Evolutionary conservation across 2,113 vertebrate species (phyloP).

Genomic region (Rhipidura dahli): DNA sequence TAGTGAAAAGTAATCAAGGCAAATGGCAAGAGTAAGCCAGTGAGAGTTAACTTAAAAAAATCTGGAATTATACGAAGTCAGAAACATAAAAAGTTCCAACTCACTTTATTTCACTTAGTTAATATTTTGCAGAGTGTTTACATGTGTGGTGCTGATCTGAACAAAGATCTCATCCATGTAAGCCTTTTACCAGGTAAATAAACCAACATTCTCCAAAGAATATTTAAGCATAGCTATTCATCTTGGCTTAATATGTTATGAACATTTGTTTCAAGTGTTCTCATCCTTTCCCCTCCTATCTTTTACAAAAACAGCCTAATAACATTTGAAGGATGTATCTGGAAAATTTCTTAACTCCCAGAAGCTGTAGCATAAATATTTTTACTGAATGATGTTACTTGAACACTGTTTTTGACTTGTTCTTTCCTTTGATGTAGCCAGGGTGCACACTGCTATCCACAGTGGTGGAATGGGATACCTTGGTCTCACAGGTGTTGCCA

Average conservation of each 20-base stretch:
- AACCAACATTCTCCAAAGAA: neutral
- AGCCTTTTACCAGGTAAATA: neutral
- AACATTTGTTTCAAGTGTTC: neutral
- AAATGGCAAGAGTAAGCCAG: neutral
- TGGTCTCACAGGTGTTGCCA: neutral
- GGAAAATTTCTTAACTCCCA: neutral
- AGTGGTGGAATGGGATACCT: neutral
- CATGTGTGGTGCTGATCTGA: neutral
- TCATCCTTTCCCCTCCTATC: neutral
- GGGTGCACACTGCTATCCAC: neutral
- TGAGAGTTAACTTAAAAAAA: neutral
- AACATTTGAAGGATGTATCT: neutral
- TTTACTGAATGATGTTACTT: neutral
- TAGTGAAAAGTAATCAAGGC: neutral
- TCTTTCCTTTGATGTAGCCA: neutral
- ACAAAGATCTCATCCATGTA: neutral
- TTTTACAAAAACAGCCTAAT: neutral
- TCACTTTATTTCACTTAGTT: neutral
- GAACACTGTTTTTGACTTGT: neutral
- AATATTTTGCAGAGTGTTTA: conserved; percentile 15
- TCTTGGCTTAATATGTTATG: neutral
- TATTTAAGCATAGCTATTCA: neutral
- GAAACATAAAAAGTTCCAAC: neutral
- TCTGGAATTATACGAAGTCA: neutral
- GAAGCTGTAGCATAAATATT: neutral